Base-by-base conservation (phyloP, 2,113 vertebrate species). In the Indicator maculatus region DNA sequence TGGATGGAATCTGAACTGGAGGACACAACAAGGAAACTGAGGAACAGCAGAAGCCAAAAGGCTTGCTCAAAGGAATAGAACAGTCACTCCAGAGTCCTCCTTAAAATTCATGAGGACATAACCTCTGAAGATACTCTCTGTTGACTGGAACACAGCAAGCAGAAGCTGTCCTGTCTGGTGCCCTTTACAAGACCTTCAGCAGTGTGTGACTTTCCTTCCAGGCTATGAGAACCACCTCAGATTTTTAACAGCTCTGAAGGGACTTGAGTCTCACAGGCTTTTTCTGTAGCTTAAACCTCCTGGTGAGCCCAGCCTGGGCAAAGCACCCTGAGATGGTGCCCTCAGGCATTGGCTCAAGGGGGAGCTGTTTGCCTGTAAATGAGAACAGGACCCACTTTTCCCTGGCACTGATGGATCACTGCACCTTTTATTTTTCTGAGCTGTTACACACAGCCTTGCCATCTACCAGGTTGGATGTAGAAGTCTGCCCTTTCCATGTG, bases 401-500 rank as follows among this genome's bases (percentile, higher is more conserved):
- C 13, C 28, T 27, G 39, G 20, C 39, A 6, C 27, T 16, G 47
- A 4, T 27, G 39, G 4, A 18, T 63, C 47, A 36, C 52, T 90
- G 52, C 61, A 45, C 21, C 11, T 67, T 45, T n/a, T 26, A 12
- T 52, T 47, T 53, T 33, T 18, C n/a, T 24, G 13, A n/a, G 6
- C 18, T 71, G 24, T 13, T 38, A 11, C 3, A 8, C 17, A 9
- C 38, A 9, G 23, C 31, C 14, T 28, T 75, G 60, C 23, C 61
- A 8, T 47, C 71, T 53, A 6, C 24, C 38, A 26, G 30, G 15
- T 21, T 28, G 16, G 30, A 24, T 0, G 0, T 4, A 47, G 47
- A 44, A 38, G 21, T 44, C 27, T 66, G 56, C 18, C 45, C 12
- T 3, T 1, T 39, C 39, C 0, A 0, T 39, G 0, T 31, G 36